Conservation (phyloP, 2,888 invertebrate species). For the Tridacna gigas region DNA sequence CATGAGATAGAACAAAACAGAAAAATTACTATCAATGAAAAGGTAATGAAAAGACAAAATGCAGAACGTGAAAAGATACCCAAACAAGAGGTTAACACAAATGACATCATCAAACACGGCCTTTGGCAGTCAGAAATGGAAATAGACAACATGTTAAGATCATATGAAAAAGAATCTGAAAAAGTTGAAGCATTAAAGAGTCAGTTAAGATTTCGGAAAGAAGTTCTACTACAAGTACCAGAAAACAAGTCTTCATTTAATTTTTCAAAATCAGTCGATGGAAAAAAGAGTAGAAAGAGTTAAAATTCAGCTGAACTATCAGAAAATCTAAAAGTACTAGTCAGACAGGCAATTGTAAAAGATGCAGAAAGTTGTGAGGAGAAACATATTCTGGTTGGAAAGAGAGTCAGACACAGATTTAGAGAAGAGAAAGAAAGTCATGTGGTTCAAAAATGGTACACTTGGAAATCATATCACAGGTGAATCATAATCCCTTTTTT, state of each 20-base stretch:
- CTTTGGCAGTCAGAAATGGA: constrained; percentile 24
- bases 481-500: too few species aligned
- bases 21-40: constrained; percentile 2
- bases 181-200: constrained; percentile 26
- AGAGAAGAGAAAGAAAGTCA: too few species aligned
- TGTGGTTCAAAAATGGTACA: background rate
- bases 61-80: constrained; percentile 25
- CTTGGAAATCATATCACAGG: constrained; percentile 2
- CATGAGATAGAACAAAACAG: constrained; percentile 11
- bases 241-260: constrained; percentile 30
- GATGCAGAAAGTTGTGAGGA: background rate
- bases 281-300: constrained; percentile 9
- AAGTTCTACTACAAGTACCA: constrained; percentile 32
- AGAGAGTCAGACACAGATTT: constrained; percentile 20
- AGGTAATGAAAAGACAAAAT: constrained; percentile 18
- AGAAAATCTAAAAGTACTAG: constrained; percentile 12
- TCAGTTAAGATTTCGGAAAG: constrained; percentile 31
- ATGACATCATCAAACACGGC: constrained; percentile 30
- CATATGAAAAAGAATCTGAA: constrained; percentile 13
- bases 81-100: constrained; percentile 31
- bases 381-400: constrained; percentile 27
- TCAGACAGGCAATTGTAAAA: constrained; percentile 22
- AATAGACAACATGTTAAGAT: constrained; percentile 29
- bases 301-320: constrained; percentile 5
- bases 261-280: constrained; percentile 16